These are phyloP conservation scores for Drosophila pectinifera DNA, from an alignment of 1,140 invertebrate genomes.

Conservation along the genomic window DNA sequence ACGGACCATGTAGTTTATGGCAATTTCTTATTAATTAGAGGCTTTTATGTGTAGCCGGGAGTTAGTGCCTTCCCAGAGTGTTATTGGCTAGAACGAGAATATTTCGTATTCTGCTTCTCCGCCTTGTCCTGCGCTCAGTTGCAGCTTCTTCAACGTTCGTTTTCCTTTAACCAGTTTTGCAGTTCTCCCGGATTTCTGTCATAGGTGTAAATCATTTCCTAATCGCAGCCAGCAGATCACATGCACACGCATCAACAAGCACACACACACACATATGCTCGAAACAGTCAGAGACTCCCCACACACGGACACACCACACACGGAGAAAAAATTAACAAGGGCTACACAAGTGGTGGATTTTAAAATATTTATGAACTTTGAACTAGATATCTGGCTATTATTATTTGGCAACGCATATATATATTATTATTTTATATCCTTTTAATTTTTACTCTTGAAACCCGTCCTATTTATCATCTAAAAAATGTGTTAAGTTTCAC, in stretches of 20 bases:
- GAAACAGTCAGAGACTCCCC: slow-evolving; percentile 1
- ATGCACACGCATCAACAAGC: slow-evolving; percentile 45
- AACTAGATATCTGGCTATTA: no score
- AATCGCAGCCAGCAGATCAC: slow-evolving; percentile 73
- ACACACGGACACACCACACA: background rate
- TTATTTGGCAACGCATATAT: no score
- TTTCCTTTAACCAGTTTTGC: slow-evolving; percentile 36
- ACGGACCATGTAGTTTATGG: slow-evolving; percentile 59
- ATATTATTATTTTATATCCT: no score
- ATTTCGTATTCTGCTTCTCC: background rate
- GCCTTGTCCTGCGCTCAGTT: background rate
- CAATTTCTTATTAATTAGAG: slow-evolving; percentile 79
- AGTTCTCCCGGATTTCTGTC: slow-evolving; percentile 22
- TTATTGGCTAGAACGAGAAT: slow-evolving; percentile 62
- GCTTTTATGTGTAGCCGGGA: slow-evolving; percentile 68
- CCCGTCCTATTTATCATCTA: no score
- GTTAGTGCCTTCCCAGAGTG: slow-evolving; percentile 70
- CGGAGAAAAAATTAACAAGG: no score
- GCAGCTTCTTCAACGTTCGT: slow-evolving; percentile 7
- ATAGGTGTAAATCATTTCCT: slow-evolving; percentile 78
- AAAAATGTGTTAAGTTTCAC: no score
- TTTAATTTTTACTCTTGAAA: no score
- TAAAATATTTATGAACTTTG: no score
- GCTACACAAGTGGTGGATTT: no score
- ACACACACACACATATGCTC: slow-evolving; percentile 12